Evolutionary conservation across 1,140 invertebrate species (phyloP).

Genomic region (Thrips palmi): DNA sequence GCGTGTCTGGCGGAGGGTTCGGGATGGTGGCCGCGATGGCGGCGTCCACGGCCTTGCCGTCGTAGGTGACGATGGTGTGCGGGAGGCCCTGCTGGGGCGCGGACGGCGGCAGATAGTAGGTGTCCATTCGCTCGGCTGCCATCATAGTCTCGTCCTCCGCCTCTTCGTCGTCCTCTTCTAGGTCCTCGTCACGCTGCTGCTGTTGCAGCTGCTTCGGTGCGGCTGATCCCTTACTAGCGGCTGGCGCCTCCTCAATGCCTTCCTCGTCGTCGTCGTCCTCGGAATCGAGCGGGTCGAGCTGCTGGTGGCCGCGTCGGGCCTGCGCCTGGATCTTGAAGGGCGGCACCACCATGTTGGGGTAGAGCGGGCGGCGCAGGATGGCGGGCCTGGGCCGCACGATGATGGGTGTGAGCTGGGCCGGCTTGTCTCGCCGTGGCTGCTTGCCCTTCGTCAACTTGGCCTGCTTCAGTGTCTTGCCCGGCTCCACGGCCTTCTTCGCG

Average conservation of each 20-base stretch:
- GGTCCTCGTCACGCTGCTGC: no score
- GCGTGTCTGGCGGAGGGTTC: constrained; percentile 5
- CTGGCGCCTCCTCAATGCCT: neutral
- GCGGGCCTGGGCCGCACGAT: neutral
- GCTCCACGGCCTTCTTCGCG: constrained; percentile 7
- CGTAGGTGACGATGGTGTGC: constrained; percentile 44
- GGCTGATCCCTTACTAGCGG: no score
- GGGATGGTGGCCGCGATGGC: constrained; percentile 27
- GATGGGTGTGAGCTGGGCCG: no score
- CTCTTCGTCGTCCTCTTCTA: constrained; percentile 20
- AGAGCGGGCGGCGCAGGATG: constrained; percentile 3
- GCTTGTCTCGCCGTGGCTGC: constrained; percentile 2
- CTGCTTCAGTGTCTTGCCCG: constrained; percentile 11
- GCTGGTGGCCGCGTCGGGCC: no score
- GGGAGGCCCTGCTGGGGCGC: constrained; percentile 11
- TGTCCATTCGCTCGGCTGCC: constrained; percentile 46
- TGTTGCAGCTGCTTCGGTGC: no score
- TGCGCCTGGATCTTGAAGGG: constrained; percentile 5
- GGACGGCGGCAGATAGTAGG: constrained; percentile 44
- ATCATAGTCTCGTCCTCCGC: constrained; percentile 35
- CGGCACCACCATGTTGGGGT: constrained; percentile 4
- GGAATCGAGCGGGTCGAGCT: no score
- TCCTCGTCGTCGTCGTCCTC: neutral
- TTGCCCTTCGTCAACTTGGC: constrained; percentile 2
- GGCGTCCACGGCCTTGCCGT: constrained; percentile 48